Evolutionary conservation across 2,113 vertebrate genomes (phyloP), one percentile per base, ranked within the genome.

Genomic region (Phyllopteryx taeniolatus): DNA sequence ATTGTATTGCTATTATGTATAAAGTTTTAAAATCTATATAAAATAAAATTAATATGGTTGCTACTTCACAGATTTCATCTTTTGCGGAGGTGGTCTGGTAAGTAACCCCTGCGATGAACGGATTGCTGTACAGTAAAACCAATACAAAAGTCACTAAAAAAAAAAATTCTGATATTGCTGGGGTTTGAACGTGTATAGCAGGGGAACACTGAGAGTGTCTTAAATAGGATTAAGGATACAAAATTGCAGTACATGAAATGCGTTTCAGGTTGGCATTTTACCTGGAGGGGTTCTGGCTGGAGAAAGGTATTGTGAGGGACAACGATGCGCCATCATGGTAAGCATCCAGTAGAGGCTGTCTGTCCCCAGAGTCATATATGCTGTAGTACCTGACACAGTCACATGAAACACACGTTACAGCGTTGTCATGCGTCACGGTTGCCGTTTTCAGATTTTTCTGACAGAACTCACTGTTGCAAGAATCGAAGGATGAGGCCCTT

Each of bases 271-370:
- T 39, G 2, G 14, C 2, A 61, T 35, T 61, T 70, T 67, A 97
- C 96, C 95, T 94, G 27, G 92, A 87, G 4, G 92, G 91, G 82
- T 94, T 95, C 67, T 94, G 93, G 42, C 78, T 82, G 6, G 86
- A 76, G 76, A 86, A 91, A 0, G 95, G 94, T 44, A 94, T 94
- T 75, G 93, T 94, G 44, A 97, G 83, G 0, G 96, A 97, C 65
- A 96, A 95, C 44, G 93, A 95, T 11, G 96, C 95, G 1, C 92
- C 93, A 35, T 96, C 95, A 44, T 97, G 95, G 83, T 98, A 98
- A 43, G 95, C 95, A 0, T 96, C 93, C n/a, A 98, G 85, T 11
- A 97, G 92, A 0, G 92, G 92, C 74, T 96, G 95, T 51, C 96
- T 88, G 87, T 96, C 87, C 46, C 92, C 94, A 0, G 96, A 95